A percentile compares a stretch with the other conserved stretches of the same genome.
Evolutionary conservation across 2,888 invertebrate genomes (phyloP).

Genomic region (Dione vanillae): DNA sequence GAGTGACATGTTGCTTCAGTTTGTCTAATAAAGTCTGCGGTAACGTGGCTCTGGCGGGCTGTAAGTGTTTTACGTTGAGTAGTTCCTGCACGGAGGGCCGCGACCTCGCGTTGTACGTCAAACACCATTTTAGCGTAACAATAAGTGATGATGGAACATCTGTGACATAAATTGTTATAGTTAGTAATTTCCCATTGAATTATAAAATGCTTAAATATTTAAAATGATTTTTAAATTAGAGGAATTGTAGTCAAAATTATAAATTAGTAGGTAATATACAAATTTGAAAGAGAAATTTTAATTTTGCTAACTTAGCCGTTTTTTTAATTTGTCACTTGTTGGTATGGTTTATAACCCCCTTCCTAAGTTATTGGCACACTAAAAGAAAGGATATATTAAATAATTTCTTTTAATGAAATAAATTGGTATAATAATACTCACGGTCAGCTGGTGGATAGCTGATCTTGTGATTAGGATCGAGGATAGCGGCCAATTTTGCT

Average conservation of each 20-base stretch:
- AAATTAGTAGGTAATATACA: no score
- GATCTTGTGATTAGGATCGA: constrained; percentile 89
- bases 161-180: constrained; percentile 47
- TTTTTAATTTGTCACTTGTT: no score
- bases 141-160: constrained; percentile 85
- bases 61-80: constrained; percentile 76
- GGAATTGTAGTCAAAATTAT: no score
- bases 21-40: constrained; percentile 62
- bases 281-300: no score
- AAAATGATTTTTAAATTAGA: no score
- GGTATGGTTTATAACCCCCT: no score
- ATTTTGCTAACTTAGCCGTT: no score
- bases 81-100: constrained; percentile 91
- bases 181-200: not conserved
- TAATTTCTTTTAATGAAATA: not conserved
- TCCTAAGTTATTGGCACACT: no score
- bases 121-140: constrained; percentile 88
- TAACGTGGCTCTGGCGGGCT: constrained; percentile 49
- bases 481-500: constrained; percentile 91
- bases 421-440: constrained; percentile 57
- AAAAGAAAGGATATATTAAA: no score
- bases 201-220: no score
- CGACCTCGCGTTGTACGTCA: constrained; percentile 88
- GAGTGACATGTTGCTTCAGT: constrained; percentile 58
- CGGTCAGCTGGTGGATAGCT: constrained; percentile 86